Conservation (phyloP, 2,113 vertebrate genomes). For the Barnardius zonarius region DNA sequence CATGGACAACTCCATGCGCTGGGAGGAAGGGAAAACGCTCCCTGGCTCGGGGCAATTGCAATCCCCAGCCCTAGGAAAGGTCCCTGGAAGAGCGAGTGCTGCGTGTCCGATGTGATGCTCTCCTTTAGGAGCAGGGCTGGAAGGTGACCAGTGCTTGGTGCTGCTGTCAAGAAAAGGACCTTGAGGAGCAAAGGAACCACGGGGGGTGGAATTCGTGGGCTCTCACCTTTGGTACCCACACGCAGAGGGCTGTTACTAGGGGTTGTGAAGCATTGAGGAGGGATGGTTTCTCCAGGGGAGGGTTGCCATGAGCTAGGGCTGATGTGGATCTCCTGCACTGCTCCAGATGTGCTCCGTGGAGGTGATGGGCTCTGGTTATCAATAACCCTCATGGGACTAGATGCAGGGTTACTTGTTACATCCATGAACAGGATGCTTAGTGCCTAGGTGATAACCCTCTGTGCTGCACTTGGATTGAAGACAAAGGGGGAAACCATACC, state of each 20-base stretch:
- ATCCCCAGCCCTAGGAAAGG: neutral
- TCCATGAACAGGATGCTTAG: neutral
- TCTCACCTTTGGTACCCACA: fast-evolving
- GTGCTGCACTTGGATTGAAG: neutral
- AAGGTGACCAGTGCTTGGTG: neutral
- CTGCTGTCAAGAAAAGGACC: neutral
- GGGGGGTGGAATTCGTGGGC: neutral
- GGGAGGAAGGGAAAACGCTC: neutral
- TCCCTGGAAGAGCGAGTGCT: neutral
- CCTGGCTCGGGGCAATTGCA: neutral
- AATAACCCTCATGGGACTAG: neutral
- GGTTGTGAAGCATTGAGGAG: neutral
- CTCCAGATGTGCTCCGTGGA: neutral
- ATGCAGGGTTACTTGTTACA: neutral
- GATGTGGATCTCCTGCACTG: neutral
- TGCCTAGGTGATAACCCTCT: neutral
- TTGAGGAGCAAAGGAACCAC: neutral
- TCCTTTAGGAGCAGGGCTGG: neutral
- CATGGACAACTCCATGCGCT: neutral
- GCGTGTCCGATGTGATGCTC: too few relatives aligned
- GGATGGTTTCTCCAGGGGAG: neutral
- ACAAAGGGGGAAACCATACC: neutral
- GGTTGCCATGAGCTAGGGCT: too few relatives aligned
- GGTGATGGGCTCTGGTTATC: neutral
- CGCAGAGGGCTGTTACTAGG: fast-evolving